These are phyloP conservation scores for Python bivittatus DNA, from an alignment of 2,113 vertebrate genomes.

Conservation along the genomic window DNA sequence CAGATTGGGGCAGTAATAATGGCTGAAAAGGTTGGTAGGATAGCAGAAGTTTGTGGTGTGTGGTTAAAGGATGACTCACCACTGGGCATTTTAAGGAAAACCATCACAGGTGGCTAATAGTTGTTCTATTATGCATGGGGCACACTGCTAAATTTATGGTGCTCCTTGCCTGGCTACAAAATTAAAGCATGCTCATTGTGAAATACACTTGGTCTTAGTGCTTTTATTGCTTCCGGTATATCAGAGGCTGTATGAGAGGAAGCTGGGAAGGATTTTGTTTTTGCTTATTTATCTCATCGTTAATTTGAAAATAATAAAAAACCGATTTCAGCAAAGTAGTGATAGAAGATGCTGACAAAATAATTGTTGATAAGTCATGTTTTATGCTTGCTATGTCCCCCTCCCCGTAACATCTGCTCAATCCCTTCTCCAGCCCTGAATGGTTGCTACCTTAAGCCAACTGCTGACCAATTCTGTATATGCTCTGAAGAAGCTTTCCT, in stretches of 20 bases:
- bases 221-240: background rate
- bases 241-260: background rate
- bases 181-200: background rate
- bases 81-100: background rate
- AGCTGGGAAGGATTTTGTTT: background rate
- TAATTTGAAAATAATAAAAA: background rate
- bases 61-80: background rate
- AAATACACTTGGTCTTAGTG: background rate
- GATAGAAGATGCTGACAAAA: background rate
- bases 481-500: background rate
- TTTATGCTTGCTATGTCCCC: background rate
- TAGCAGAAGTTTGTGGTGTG: background rate
- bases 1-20: background rate
- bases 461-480: background rate
- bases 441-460: background rate
- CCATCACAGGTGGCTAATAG: background rate
- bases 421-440: background rate
- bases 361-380: background rate
- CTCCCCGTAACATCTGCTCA: background rate
- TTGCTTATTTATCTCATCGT: background rate
- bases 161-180: background rate
- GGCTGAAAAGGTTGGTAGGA: background rate
- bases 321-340: background rate
- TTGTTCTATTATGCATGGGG: background rate
- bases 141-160: background rate